These are phyloP conservation scores for Bombus pyrosoma DNA, from an alignment of 1,140 invertebrate genomes.

Conservation along the genomic window DNA sequence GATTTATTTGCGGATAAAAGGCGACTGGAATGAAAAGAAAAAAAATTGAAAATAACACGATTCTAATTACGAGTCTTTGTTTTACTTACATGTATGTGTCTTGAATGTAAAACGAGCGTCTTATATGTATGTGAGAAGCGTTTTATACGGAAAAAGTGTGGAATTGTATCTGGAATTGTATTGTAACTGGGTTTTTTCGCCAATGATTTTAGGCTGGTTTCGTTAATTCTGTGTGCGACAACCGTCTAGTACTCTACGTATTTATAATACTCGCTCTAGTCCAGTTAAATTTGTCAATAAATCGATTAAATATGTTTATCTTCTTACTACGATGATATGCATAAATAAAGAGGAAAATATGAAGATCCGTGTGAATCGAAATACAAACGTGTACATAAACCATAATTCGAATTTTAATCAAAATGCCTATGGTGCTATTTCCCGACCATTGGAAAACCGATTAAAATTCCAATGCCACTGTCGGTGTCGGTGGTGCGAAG, in stretches of 20 bases:
- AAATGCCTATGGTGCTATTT: slow-evolving; percentile 50
- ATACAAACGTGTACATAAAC: slow-evolving; percentile 32
- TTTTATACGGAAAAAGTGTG: background rate
- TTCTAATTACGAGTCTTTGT: too few relatives aligned
- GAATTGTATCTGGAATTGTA: too few relatives aligned
- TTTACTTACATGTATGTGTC: too few relatives aligned
- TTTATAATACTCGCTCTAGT: background rate
- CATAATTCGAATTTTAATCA: slow-evolving; percentile 60
- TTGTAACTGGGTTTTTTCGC: too few relatives aligned
- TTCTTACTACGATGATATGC: background rate
- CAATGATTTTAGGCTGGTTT: background rate
- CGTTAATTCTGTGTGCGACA: background rate
- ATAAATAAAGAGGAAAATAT: slow-evolving; percentile 24
- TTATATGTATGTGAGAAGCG: too few relatives aligned
- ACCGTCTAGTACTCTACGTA: background rate
- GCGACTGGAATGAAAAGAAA: too few relatives aligned
- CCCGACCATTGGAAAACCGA: slow-evolving; percentile 46
- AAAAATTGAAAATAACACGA: too few relatives aligned
- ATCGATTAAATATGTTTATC: background rate
- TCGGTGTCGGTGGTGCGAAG: background rate
- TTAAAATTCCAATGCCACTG: slow-evolving; percentile 64
- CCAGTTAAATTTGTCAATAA: background rate
- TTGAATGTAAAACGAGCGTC: too few relatives aligned
- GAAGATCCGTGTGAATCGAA: slow-evolving; percentile 28
- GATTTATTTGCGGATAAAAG: too few relatives aligned